These are phyloP conservation scores for Plebejus melissa DNA, from an alignment of 2,888 invertebrate genomes.

Conservation along the genomic window DNA sequence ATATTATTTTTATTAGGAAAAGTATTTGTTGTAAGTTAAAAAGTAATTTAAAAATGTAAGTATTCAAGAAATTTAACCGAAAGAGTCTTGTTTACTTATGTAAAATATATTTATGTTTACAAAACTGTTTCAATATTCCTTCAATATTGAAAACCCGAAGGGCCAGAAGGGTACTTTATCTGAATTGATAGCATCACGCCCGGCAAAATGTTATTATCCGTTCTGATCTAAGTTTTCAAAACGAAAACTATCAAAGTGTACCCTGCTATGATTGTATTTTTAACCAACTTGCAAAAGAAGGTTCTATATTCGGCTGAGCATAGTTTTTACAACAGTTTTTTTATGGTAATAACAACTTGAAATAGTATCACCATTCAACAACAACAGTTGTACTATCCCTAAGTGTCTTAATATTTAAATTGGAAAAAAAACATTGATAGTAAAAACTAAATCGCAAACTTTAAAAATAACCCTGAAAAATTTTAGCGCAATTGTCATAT, in stretches of 20 bases:
- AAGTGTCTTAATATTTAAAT: neutral
- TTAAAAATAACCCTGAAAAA: neutral
- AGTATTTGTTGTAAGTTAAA: neutral
- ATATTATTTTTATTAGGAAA: neutral
- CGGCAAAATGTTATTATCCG: neutral
- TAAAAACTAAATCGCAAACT: neutral
- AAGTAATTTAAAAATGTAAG: neutral
- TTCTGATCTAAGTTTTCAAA: neutral
- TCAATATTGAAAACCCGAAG: constrained; percentile 3
- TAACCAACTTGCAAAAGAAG: too few relatives aligned
- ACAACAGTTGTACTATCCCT: neutral
- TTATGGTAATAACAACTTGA: neutral
- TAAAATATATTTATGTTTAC: neutral
- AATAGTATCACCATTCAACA: neutral
- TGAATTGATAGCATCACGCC: constrained; percentile 8
- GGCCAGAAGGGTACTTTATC: neutral
- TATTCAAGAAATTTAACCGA: neutral
- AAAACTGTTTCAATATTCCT: neutral
- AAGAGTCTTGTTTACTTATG: neutral
- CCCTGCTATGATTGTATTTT: neutral
- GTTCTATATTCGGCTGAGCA: too few relatives aligned
- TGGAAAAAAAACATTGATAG: neutral
- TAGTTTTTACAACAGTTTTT: neutral
- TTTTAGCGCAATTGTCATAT: neutral
- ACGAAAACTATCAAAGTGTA: neutral